Evolutionary conservation across 2,888 invertebrate genomes (phyloP).

Genomic region (Biston betularia): DNA sequence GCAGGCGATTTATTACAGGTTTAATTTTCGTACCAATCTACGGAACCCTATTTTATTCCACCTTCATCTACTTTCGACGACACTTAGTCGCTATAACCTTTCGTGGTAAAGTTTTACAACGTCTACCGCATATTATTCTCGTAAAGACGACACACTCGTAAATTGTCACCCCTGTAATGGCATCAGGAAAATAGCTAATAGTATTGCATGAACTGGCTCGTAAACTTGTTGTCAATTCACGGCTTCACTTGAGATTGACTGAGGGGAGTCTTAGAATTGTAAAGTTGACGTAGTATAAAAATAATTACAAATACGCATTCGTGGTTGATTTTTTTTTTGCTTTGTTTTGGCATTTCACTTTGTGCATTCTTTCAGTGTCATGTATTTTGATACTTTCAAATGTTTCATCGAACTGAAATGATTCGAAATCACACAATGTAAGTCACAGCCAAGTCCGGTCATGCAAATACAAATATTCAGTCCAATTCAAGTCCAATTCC

Average conservation of each 20-base stretch:
- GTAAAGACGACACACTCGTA: slow-evolving; percentile 57
- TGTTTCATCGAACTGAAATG: no score
- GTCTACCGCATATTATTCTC: slow-evolving; percentile 9
- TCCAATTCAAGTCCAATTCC: no score
- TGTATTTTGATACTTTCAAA: no score
- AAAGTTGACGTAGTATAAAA: not conserved
- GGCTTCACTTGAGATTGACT: slow-evolving; percentile 71
- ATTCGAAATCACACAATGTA: no score
- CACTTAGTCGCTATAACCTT: not conserved
- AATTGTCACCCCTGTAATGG: slow-evolving; percentile 66
- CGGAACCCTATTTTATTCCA: not conserved
- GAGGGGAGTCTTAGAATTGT: slow-evolving; percentile 41
- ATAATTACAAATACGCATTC: no score
- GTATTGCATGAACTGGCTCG: slow-evolving; percentile 65
- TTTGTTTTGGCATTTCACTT: no score
- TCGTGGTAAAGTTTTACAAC: not conserved
- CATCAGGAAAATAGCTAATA: slow-evolving; percentile 19
- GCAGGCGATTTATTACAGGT: no score
- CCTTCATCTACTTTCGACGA: no score
- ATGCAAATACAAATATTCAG: no score
- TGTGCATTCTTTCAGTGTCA: no score
- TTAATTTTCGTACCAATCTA: not conserved
- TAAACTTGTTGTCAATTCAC: slow-evolving; percentile 73
- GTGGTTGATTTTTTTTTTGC: no score
- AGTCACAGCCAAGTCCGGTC: no score